These are phyloP conservation scores for Cosmopolites sordidus DNA, from an alignment of 2,888 invertebrate species.

Conservation along the genomic window DNA sequence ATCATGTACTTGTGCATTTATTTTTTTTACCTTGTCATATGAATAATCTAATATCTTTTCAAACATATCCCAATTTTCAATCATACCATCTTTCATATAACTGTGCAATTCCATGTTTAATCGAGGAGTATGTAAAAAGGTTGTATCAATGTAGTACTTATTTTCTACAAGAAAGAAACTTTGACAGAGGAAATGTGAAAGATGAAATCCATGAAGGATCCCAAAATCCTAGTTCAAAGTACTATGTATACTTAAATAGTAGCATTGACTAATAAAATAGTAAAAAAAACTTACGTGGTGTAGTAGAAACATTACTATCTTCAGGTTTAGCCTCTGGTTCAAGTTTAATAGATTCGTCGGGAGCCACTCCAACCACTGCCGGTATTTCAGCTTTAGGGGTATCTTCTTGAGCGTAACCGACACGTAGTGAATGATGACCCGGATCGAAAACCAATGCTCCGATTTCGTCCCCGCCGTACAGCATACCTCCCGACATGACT, in stretches of 20 bases:
- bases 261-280: too few relatives aligned
- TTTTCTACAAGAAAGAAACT: slow-evolving; percentile 38
- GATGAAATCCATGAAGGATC: too few relatives aligned
- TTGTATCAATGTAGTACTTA: slow-evolving; percentile 90
- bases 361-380: slow-evolving; percentile 82
- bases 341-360: slow-evolving; percentile 61
- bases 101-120: slow-evolving; percentile 83
- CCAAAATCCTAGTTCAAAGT: too few relatives aligned
- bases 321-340: slow-evolving; percentile 74
- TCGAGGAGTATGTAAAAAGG: slow-evolving; percentile 85
- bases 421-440: slow-evolving; percentile 84
- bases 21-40: slow-evolving; percentile 69
- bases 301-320: slow-evolving; percentile 49
- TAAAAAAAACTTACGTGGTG: slow-evolving; percentile 34
- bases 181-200: too few relatives aligned
- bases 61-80: slow-evolving; percentile 98
- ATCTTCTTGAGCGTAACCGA: slow-evolving; percentile 96
- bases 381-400: slow-evolving; percentile 99
- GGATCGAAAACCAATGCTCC: slow-evolving; percentile 97
- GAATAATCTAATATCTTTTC: slow-evolving; percentile 94
- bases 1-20: too few relatives aligned
- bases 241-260: too few relatives aligned
- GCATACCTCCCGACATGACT: slow-evolving; percentile 62
- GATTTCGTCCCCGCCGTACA: slow-evolving; percentile 96
- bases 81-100: slow-evolving; percentile 97